These are phyloP conservation scores for Diarsia rubi DNA, from an alignment of 2,888 invertebrate genomes.

Conservation along the genomic window DNA sequence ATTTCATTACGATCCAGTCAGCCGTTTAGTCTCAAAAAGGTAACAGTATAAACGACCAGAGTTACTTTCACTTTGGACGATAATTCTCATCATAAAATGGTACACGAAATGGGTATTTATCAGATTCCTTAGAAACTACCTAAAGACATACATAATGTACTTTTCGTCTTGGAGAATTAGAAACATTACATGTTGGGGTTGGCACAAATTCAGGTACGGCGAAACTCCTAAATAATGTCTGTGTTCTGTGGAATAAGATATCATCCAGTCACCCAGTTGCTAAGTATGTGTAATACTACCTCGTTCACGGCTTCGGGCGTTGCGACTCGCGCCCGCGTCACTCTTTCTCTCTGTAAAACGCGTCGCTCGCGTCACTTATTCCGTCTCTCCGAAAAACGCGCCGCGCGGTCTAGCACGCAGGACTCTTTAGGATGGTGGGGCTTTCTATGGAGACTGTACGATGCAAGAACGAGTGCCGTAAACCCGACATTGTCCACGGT, in stretches of 20 bases:
- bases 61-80: no score
- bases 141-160: neutral
- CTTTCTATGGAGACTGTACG: neutral
- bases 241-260: slow-evolving; percentile 30
- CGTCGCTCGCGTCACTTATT: neutral
- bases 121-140: neutral
- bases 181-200: neutral
- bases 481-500: neutral
- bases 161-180: neutral
- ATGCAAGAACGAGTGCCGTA: neutral
- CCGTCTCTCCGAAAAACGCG: neutral
- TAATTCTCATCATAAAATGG: neutral
- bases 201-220: neutral
- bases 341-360: neutral
- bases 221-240: slow-evolving; percentile 28
- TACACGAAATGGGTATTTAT: neutral
- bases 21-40: no score
- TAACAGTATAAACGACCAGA: no score
- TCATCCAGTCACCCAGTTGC: slow-evolving; percentile 6
- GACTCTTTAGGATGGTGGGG: neutral
- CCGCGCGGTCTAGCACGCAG: neutral
- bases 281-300: slow-evolving; percentile 18
- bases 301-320: neutral
- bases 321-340: neutral
- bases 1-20: no score